phyloP scores from a whole-genome alignment of 2,797 vertebrate species.

The Betta splendens region DNA sequence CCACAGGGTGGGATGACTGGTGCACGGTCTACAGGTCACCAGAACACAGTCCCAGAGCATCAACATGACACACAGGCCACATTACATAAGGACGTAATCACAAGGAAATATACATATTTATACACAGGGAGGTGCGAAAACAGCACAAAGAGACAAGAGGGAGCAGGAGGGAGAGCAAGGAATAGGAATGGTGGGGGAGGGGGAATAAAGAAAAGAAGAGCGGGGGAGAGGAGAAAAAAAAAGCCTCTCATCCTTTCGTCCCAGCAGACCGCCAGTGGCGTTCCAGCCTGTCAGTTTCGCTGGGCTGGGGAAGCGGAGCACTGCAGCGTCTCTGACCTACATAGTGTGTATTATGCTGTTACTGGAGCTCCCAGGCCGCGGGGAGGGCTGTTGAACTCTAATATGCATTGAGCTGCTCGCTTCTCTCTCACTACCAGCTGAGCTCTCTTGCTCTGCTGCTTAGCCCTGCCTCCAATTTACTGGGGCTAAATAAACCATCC shows the following conservation, averaged over 20 bases:
- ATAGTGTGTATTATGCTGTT: constrained; percentile 80
- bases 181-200: constrained; percentile 57
- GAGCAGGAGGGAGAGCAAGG: constrained; percentile 29
- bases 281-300: constrained; percentile 79
- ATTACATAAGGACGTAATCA: constrained; percentile 48
- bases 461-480: constrained; percentile 58
- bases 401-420: constrained; percentile 73
- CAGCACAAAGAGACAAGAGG: constrained; percentile 60
- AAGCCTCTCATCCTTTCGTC: constrained; percentile 78
- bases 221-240: constrained; percentile 22
- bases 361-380: constrained; percentile 74
- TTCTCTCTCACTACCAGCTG: constrained; percentile 58
- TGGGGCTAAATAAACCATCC: constrained; percentile 70
- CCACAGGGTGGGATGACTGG: constrained; percentile 42
- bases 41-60: constrained; percentile 17
- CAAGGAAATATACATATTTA: constrained; percentile 30
- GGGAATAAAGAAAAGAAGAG: constrained; percentile 53
- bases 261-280: constrained; percentile 79
- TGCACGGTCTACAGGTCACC: constrained; percentile 45
- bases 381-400: constrained; percentile 76
- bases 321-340: constrained; percentile 83
- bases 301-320: constrained; percentile 79
- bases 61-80: constrained; percentile 7
- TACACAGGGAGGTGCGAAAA: constrained; percentile 47
- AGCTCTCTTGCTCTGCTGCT: constrained; percentile 57